Evolutionary conservation across 2,888 invertebrate genomes (phyloP).

Genomic region (Agrilus biguttatus): DNA sequence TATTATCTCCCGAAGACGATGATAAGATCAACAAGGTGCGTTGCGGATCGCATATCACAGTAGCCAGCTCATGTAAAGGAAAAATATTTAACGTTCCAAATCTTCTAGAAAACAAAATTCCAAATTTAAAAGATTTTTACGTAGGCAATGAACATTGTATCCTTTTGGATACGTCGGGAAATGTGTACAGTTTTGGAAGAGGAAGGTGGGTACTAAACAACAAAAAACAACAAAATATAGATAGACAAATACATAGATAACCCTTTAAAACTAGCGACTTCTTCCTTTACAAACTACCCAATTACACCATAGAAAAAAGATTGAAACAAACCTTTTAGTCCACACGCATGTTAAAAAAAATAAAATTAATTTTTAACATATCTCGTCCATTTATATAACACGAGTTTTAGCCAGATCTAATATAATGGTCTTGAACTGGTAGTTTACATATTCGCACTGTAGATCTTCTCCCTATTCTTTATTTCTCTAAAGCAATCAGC

Average conservation of each 20-base stretch:
- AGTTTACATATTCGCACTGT: too few species aligned
- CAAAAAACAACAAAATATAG: background rate
- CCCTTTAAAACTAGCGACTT: background rate
- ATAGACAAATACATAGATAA: background rate
- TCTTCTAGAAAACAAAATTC: conserved; percentile 38
- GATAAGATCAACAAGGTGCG: conserved; percentile 30
- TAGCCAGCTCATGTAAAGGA: conserved; percentile 34
- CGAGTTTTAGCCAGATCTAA: too few species aligned
- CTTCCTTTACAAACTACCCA: too few species aligned
- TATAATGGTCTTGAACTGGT: too few species aligned
- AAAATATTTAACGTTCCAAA: conserved; percentile 47
- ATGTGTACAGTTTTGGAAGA: conserved; percentile 69
- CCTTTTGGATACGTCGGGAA: conserved; percentile 51
- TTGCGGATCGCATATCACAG: conserved; percentile 32
- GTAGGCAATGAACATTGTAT: conserved; percentile 75
- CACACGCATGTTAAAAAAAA: too few species aligned
- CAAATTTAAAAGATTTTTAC: conserved; percentile 45
- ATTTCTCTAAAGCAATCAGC: too few species aligned
- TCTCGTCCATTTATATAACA: too few species aligned
- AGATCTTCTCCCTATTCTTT: too few species aligned
- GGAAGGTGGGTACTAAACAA: conserved; percentile 49
- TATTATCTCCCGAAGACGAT: conserved; percentile 10
- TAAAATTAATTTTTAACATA: too few species aligned
- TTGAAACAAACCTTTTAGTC: too few species aligned
- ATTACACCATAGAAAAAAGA: too few species aligned